Evolutionary conservation across 2,113 vertebrate genomes (phyloP), one percentile per base, ranked within the genome.

Genomic region (Chloropsis cyanopogon): DNA sequence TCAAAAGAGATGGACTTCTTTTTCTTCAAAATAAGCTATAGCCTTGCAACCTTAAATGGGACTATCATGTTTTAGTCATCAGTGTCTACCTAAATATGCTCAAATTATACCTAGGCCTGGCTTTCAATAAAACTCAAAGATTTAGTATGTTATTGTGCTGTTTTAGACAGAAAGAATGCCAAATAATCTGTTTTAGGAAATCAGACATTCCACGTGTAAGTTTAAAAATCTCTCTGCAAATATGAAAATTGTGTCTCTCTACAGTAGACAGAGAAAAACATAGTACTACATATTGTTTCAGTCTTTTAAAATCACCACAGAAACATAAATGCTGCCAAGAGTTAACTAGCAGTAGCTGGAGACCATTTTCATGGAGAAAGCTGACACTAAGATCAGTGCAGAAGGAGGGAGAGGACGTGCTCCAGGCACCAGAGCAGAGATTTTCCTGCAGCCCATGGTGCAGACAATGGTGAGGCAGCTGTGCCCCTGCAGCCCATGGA

Each of bases 201-300:
- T 53, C 44, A 82, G 26, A 4, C n/a, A 82, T 57, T 93, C 31
- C 22, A 44, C 0, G 0, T 19, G 3, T 37, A 76, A 71, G 20
- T 80, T 79, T 85, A 68, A 95, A 95, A 89, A 54, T 26, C 26
- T 56, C 60, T 21, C 14, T 33, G 41, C 25, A 76, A 87, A 63
- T n/a, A 64, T 15, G 14, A 72, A 87, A 65, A 92, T 39, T 42
- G 2, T 26, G 5, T 68, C 44, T 71, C 12, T 83, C 15, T 64
- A 29, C 15, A 57, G 33, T 8, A 92, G 9, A 50, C 24, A 92
- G 57, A 84, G 23, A 80, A 46, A 90, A 82, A 60, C 16, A 64
- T 9, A 69, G 19, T 20, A 53, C 25, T 50, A 35, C 16, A 35
- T 6, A 73, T 26, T 59, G 19, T 17, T 41, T 50, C 52, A 77